Conservation (phyloP, 64 coral and sea anemone genomes). For the Actinia equina region DNA sequence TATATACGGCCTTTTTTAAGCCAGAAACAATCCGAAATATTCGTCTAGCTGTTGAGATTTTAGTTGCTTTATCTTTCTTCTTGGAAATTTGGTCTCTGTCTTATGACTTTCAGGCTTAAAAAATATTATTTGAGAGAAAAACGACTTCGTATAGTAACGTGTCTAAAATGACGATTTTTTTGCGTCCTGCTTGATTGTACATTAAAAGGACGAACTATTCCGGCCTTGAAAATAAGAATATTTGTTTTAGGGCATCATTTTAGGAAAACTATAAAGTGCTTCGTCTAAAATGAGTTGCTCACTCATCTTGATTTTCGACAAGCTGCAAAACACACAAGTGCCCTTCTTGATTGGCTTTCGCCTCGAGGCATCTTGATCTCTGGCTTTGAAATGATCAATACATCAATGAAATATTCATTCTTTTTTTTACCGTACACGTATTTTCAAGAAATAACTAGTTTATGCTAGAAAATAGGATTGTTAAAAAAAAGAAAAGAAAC, state of each 20-base stretch:
- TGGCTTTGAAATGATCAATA: background rate
- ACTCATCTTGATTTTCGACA: background rate
- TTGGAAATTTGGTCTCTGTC: background rate
- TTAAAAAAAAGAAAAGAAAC: background rate
- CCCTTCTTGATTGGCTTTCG: background rate
- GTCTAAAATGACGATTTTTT: background rate
- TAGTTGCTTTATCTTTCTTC: background rate
- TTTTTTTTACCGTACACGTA: background rate
- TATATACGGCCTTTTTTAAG: background rate
- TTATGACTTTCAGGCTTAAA: background rate
- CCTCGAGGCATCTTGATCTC: background rate
- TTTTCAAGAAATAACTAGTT: background rate
- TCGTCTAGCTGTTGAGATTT: too few species aligned
- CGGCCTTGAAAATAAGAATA: background rate
- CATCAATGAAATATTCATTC: background rate
- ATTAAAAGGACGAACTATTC: background rate
- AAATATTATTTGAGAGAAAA: background rate
- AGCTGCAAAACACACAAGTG: background rate
- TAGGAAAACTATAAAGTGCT: background rate
- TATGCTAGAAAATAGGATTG: background rate
- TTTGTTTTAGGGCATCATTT: background rate
- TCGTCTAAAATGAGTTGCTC: background rate
- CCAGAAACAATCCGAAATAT: background rate
- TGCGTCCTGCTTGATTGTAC: background rate
- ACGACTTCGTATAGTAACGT: background rate